Evolutionary conservation across 2,797 vertebrate genomes (phyloP).

Genomic region (Sphenopsis melanotis): DNA sequence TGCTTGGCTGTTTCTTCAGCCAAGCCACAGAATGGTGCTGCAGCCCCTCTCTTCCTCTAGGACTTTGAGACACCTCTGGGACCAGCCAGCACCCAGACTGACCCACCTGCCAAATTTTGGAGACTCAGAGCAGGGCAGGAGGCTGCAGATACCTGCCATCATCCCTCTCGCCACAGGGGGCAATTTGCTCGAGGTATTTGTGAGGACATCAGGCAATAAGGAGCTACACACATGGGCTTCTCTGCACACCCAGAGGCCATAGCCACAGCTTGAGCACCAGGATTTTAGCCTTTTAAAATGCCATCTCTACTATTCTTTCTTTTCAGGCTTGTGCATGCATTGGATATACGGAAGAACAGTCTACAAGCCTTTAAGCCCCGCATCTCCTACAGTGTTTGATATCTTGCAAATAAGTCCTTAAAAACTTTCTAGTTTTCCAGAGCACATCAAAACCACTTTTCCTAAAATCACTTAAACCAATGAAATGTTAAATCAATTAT

Average conservation of each 20-base stretch:
- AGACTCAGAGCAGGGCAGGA: background rate
- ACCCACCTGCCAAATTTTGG: background rate
- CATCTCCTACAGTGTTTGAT: background rate
- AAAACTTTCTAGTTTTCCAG: slow-evolving; percentile 28
- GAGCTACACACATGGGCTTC: background rate
- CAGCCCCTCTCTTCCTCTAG: background rate
- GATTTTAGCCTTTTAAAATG: background rate
- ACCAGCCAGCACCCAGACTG: background rate
- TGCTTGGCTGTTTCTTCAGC: background rate
- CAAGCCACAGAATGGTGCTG: background rate
- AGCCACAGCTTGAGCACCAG: background rate
- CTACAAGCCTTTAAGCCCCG: background rate
- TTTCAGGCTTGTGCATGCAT: rapidly evolving
- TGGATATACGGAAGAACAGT: background rate
- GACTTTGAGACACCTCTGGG: background rate
- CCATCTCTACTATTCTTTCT: background rate
- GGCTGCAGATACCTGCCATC: background rate
- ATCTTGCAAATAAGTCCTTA: background rate
- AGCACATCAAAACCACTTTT: slow-evolving; percentile 40
- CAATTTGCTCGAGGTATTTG: background rate
- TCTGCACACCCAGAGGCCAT: rapidly evolving
- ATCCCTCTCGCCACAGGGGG: background rate
- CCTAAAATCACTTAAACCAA: slow-evolving; percentile 46
- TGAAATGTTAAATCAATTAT: slow-evolving; percentile 57
- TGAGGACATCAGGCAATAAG: background rate